Percentiles rank a stretch among this genome's conserved stretches.
These are phyloP conservation scores for Temnothorax nylanderi DNA, from an alignment of 1,140 invertebrate genomes.

Conservation along the genomic window DNA sequence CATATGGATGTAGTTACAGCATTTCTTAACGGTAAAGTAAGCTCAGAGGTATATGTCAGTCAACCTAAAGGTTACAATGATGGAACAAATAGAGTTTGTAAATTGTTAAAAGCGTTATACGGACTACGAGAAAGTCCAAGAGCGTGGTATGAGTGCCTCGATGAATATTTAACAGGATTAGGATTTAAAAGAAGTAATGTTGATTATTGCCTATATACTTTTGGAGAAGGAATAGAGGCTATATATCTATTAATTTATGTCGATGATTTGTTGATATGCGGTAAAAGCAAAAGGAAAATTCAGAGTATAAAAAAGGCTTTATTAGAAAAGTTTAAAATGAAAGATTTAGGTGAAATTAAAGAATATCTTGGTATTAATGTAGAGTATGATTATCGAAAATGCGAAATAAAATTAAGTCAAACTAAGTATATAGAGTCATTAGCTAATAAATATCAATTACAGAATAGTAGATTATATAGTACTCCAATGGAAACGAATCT, in stretches of 20 bases:
- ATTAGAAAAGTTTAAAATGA: conserved; percentile 19
- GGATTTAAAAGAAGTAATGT: conserved; percentile 2
- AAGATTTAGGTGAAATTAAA: conserved; percentile 26
- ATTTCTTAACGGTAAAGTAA: conserved; percentile 17
- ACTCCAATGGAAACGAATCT: conserved; percentile 35
- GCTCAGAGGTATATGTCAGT: conserved; percentile 24
- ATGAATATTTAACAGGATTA: neutral
- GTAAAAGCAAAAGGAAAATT: conserved; percentile 21
- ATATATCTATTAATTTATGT: conserved; percentile 36
- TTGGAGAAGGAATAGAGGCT: neutral
- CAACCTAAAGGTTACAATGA: conserved; percentile 23
- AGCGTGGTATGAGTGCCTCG: conserved; percentile 33
- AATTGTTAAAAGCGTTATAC: conserved; percentile 16
- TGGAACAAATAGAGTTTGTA: conserved; percentile 1
- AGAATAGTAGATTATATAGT: conserved; percentile 35
- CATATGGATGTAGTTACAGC: conserved; percentile 29
- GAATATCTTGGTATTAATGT: conserved; percentile 26
- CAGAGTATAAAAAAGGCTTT: neutral
- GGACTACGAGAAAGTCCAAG: conserved; percentile 32
- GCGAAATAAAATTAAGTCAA: conserved; percentile 13
- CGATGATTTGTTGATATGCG: conserved; percentile 28
- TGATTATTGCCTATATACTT: conserved; percentile 23
- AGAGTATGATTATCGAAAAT: neutral
- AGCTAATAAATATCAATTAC: conserved; percentile 27
- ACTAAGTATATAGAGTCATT: conserved; percentile 37